Conservation (phyloP, 2,113 vertebrate species). For the Alligator mississippiensis region DNA sequence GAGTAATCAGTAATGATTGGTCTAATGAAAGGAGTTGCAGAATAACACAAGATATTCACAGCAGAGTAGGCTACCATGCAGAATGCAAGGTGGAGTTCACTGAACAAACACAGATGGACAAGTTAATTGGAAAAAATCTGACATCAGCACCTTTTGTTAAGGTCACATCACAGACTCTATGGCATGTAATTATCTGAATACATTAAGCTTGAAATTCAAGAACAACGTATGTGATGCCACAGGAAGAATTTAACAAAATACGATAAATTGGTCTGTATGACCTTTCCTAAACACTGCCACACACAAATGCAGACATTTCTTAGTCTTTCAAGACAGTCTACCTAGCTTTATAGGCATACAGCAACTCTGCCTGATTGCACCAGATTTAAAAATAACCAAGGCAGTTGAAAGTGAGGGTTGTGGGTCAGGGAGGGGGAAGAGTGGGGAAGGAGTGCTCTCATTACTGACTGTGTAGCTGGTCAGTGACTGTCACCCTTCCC, state of each 20-base stretch:
- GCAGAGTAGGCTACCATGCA: not conserved
- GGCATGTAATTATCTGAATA: not conserved
- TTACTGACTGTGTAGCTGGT: too few relatives aligned
- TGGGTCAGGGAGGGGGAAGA: constrained; percentile 2
- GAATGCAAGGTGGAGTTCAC: not conserved
- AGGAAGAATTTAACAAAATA: not conserved
- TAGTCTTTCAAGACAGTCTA: not conserved
- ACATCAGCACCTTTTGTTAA: not conserved
- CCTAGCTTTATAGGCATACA: constrained; percentile 4
- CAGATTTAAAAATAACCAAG: constrained; percentile 52
- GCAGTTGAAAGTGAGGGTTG: constrained; percentile 44
- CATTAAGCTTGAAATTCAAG: not conserved
- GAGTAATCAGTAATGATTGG: not conserved
- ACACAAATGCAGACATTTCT: not conserved
- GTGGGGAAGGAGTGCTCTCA: too few relatives aligned
- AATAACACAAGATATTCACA: not conserved
- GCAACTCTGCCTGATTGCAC: constrained; percentile 36
- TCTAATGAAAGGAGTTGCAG: accelerated
- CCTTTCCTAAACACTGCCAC: not conserved
- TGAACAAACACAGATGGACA: not conserved
- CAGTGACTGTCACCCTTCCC: too few relatives aligned
- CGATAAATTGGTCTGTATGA: not conserved
- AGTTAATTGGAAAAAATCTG: constrained; percentile 11
- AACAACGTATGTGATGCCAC: not conserved
- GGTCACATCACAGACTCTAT: not conserved